phyloP scores from a whole-genome alignment of 2,888 invertebrate species.

The Neoitamus cyanurus region DNA sequence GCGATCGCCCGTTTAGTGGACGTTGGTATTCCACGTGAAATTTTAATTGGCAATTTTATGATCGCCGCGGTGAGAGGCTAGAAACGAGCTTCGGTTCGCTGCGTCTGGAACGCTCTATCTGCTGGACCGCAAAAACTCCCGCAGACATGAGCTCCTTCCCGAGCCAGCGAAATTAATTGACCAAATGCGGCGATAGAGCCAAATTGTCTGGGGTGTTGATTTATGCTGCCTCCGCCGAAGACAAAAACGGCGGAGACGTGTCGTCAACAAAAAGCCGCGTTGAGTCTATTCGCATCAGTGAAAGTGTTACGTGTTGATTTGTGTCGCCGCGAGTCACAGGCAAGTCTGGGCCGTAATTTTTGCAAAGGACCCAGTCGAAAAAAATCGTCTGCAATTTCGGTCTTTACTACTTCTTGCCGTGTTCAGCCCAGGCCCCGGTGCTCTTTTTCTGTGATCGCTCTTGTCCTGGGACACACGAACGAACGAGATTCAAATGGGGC shows the following conservation, averaged over 20 bases:
- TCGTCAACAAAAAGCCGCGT: neutral
- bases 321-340: neutral
- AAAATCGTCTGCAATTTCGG: slow-evolving; percentile 24
- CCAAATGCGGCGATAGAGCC: slow-evolving; percentile 31
- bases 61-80: neutral
- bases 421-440: neutral
- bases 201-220: slow-evolving; percentile 28
- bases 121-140: neutral
- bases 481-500: slow-evolving; percentile 38
- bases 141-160: neutral
- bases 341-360: neutral
- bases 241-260: neutral
- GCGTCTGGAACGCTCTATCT: neutral
- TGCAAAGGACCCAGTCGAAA: neutral
- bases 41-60: slow-evolving; percentile 35
- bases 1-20: neutral
- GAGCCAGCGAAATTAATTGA: slow-evolving; percentile 29
- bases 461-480: slow-evolving; percentile 13
- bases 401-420: neutral
- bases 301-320: slow-evolving; percentile 41
- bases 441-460: neutral
- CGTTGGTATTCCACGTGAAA: slow-evolving; percentile 23
- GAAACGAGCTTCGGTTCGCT: neutral
- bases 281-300: slow-evolving; percentile 15
- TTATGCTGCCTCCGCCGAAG: neutral